A percentile compares a stretch with the other conserved stretches of the same genome.
Evolutionary conservation across 2,888 invertebrate species (phyloP).

Genomic region (Entomobrya proxima): DNA sequence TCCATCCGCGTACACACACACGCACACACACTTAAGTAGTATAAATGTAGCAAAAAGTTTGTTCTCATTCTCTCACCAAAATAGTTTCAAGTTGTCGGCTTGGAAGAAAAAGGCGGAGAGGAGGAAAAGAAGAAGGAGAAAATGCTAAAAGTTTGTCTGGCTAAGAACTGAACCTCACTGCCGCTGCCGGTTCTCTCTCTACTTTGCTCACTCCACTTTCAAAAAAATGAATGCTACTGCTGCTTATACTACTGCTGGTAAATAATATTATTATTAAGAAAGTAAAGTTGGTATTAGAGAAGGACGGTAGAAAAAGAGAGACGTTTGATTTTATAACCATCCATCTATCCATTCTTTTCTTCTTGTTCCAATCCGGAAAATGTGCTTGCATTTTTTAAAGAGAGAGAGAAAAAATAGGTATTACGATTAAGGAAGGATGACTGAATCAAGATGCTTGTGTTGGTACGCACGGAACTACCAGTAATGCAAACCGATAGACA

Average conservation of each 20-base stretch:
- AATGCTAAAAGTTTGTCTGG: slow-evolving; percentile 44
- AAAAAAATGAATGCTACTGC: slow-evolving; percentile 18
- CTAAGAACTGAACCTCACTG: neutral
- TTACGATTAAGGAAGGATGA: slow-evolving; percentile 7
- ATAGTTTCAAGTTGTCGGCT: slow-evolving; percentile 41
- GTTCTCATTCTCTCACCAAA: slow-evolving; percentile 13
- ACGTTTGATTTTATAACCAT: slow-evolving; percentile 24
- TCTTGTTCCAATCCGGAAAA: neutral
- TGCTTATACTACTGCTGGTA: neutral
- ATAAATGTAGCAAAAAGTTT: slow-evolving; percentile 9
- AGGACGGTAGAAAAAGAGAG: slow-evolving; percentile 3
- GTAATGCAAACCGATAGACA: neutral
- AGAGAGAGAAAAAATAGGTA: too few relatives aligned
- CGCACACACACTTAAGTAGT: too few relatives aligned
- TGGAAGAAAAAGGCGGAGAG: neutral
- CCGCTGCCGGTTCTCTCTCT: too few relatives aligned
- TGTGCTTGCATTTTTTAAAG: neutral
- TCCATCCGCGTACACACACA: too few relatives aligned
- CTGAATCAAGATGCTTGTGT: slow-evolving; percentile 6
- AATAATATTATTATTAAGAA: slow-evolving; percentile 22
- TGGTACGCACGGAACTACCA: too few relatives aligned
- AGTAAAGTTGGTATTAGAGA: neutral
- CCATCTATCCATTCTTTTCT: neutral
- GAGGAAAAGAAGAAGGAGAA: slow-evolving; percentile 19
- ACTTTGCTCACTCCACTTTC: neutral